Conservation (phyloP, 2,797 vertebrate genomes). For the Notolepis coatsorum region DNA sequence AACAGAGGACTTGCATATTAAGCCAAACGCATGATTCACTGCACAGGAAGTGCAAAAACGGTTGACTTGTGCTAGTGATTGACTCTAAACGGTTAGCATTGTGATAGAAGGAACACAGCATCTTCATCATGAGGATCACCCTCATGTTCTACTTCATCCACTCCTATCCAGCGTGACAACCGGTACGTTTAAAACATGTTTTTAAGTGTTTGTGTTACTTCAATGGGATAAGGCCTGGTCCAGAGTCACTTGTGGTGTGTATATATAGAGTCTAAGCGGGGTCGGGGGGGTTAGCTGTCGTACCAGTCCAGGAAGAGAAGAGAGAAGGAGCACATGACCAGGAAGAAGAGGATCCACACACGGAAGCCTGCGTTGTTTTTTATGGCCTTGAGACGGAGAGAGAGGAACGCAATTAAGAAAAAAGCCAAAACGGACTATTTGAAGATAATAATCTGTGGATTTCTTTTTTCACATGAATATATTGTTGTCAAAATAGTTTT, state of each 20-base stretch:
- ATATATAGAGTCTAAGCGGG: constrained; percentile 16
- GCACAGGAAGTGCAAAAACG: constrained; percentile 5
- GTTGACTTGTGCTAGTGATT: constrained; percentile 3
- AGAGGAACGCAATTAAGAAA: not conserved
- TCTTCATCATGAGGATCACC: constrained; percentile 8
- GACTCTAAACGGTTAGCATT: constrained; percentile 4
- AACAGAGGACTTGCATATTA: constrained; percentile 18
- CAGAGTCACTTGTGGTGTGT: not conserved
- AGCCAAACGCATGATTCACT: not conserved
- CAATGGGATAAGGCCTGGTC: constrained; percentile 15
- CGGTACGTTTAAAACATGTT: constrained; percentile 1
- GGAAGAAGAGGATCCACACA: constrained; percentile 98
- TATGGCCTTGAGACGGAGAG: constrained; percentile 85
- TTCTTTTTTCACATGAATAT: too few species aligned
- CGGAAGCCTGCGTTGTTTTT: constrained; percentile 99
- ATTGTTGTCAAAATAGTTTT: too few species aligned
- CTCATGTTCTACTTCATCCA: not conserved
- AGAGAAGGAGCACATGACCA: constrained; percentile 99
- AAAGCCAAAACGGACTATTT: too few species aligned
- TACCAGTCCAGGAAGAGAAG: constrained; percentile 99
- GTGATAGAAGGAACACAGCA: constrained; percentile 13
- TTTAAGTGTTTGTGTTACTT: constrained; percentile 20
- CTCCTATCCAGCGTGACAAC: constrained; percentile 6
- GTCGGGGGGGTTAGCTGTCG: constrained; percentile 85
- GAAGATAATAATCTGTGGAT: too few species aligned